Evolutionary conservation across 2,888 invertebrate species (phyloP).

Genomic region (Cryptocheilus praepositus): DNA sequence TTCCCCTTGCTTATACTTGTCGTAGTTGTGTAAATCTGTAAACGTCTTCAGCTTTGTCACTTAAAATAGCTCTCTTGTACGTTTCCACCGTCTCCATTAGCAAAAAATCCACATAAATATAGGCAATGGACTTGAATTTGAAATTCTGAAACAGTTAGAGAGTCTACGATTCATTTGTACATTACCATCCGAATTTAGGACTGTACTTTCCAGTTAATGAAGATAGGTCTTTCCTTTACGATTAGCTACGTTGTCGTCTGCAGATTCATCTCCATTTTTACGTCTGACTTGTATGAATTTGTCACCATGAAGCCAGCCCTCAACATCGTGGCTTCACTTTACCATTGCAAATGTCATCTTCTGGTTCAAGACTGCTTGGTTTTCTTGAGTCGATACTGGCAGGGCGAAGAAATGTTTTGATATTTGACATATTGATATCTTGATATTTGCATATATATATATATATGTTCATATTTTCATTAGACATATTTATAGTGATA

Average conservation of each 20-base stretch:
- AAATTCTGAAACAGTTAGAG: no score
- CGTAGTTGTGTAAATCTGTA: constrained; percentile 68
- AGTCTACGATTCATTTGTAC: no score
- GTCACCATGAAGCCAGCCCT: constrained; percentile 84
- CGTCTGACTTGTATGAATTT: constrained; percentile 92
- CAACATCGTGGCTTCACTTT: constrained; percentile 93
- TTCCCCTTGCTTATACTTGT: constrained; percentile 82
- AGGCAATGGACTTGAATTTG: no score
- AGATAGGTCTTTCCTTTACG: constrained; percentile 92
- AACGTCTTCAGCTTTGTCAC: constrained; percentile 71
- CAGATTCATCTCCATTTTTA: constrained; percentile 85
- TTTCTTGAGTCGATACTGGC: no score
- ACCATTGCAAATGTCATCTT: constrained; percentile 89
- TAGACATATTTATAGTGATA: no score
- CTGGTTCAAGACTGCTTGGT: constrained; percentile 74
- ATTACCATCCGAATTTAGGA: constrained; percentile 80
- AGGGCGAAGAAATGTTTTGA: no score
- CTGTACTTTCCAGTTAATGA: constrained; percentile 97
- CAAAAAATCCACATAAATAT: no score
- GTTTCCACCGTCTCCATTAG: constrained; percentile 55
- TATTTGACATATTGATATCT: no score
- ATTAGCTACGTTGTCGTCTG: constrained; percentile 78
- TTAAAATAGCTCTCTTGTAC: constrained; percentile 70
- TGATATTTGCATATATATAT: no score
- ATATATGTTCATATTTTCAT: no score